Percentiles rank a stretch among this genome's conserved stretches.
phyloP scores from a whole-genome alignment of 2,888 invertebrate species.

The Tetropium fuscum region DNA sequence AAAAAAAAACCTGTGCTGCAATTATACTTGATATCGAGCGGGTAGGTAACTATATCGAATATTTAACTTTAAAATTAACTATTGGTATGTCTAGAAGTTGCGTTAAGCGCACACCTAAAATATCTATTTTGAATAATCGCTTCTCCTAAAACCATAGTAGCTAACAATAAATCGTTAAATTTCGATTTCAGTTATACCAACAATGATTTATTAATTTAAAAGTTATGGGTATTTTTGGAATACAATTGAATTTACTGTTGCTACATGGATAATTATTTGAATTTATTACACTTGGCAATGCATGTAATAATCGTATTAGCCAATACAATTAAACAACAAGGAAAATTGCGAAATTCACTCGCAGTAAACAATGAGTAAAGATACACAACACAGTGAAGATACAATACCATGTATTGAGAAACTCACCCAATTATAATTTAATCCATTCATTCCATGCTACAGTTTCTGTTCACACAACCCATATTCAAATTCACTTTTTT shows the following conservation, averaged over 20 bases:
- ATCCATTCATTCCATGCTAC: conserved; percentile 21
- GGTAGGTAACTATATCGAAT: no score
- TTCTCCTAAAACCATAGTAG: no score
- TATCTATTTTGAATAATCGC: no score
- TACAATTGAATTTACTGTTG: conserved; percentile 2
- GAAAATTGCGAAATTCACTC: conserved; percentile 14
- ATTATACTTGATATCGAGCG: no score
- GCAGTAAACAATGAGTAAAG: conserved; percentile 8
- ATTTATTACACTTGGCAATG: conserved; percentile 3
- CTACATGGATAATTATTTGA: conserved; percentile 4
- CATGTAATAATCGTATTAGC: not conserved
- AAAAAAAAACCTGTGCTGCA: no score
- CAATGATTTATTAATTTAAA: no score
- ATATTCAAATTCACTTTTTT: conserved; percentile 20
- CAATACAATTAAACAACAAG: conserved; percentile 9
- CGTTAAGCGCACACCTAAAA: no score
- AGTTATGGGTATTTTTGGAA: not conserved
- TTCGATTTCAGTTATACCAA: no score
- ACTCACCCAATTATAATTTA: conserved; percentile 20
- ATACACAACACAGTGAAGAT: not conserved
- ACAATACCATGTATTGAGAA: conserved; percentile 9
- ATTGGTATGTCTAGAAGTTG: no score
- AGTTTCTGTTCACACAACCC: conserved; percentile 16
- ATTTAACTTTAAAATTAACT: no score
- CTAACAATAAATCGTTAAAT: no score